Base-by-base conservation (phyloP, 2,888 invertebrate genomes). In the Sarcophaga caerulescens region DNA sequence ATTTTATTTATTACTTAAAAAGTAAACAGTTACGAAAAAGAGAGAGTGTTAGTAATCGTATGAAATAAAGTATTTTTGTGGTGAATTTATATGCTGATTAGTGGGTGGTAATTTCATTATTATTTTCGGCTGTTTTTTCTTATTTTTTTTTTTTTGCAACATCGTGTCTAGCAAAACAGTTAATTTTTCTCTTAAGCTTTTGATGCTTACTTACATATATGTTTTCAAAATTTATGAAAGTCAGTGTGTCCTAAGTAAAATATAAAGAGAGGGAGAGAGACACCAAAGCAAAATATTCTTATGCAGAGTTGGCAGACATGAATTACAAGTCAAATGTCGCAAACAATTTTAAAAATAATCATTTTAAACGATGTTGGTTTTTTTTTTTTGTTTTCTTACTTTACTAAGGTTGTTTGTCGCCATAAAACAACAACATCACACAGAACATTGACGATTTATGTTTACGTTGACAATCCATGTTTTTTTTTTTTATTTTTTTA, bases 261-360 rank as follows among this genome's bases (percentile, higher is more conserved):
- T 45, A 69, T 14, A 44, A 62, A 25, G 52, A 65, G 44, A 21
- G 47, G 66, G 47, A 66, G 23, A 52, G 47, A 66, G 23, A 52
- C 12, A 52, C 12, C 17, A 52, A 8, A 35, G 35, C 17, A 52
- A 14, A 12, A 14, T 52, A 3, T 52, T 14, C 14, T 52, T 17
- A 5, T 52, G 0, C 52, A 52, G 10, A 47, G 68, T 47, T 47
- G 19, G 47, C 25, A 21, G 19, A 44, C 14, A 2, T 21, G 19
- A 60, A n/a, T 65, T 44, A 14, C 59, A 65, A 80, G 82, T 88
- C 89, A 89, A 91, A 90, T 89, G 91, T 92, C 92, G 89, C 84
- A 90, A 92, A 90, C 91, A 89, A 92, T 92, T 92, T 92, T 88
- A 90, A 91, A 92, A 90, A 89, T 91, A 90, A 92, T 91, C 90